Evolutionary conservation across 2,797 vertebrate species (phyloP), one percentile per base, ranked within the genome.

Genomic region (Labeo calbasu): DNA sequence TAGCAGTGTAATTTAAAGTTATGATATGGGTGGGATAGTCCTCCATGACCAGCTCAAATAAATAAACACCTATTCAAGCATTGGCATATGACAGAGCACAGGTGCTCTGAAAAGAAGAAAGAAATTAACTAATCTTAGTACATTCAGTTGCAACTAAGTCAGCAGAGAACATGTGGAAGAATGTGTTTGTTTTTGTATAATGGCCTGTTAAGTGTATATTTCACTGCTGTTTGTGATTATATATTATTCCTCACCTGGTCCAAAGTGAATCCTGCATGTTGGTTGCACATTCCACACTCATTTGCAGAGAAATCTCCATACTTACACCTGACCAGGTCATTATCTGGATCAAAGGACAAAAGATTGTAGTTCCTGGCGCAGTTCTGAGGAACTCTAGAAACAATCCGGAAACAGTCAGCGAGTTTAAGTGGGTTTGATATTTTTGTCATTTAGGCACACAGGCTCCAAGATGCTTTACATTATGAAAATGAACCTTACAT

Each of bases 21-120:
- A 91, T 87, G 32, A 5, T 12, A 17, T 78, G 71, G 0, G 0
- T 84, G 48, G 90, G 81, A 46, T 84, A 91, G 75, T 92, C 91
- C 81, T 91, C 88, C 77, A 91, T 71, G 36, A 89, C 28, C 0
- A 92, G 75, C 65, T 91, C 89, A 81, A 91, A 48, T 0, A 8
- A 65, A 61, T 86, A 57, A 7, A 21, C 0, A 28, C 86, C 85
- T 53, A 0, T 0, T 6, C 0, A 0, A 7, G 3, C 10, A 11
- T 2, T 5, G 4, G 0, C 12, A 15, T 85, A 83, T 2, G 40
- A 25, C 0, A 92, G 43, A 53, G 83, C 81, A 80, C 91, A 91
- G 82, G 91, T 85, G 46, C 50, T 53, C 91, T 91, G 23, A 21
- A 8, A 69, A 66, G n/a, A 72, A 23, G 2, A 43, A 81, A 70